phyloP scores from a whole-genome alignment of 2,797 vertebrate species.

The Acropternis orthonyx region DNA sequence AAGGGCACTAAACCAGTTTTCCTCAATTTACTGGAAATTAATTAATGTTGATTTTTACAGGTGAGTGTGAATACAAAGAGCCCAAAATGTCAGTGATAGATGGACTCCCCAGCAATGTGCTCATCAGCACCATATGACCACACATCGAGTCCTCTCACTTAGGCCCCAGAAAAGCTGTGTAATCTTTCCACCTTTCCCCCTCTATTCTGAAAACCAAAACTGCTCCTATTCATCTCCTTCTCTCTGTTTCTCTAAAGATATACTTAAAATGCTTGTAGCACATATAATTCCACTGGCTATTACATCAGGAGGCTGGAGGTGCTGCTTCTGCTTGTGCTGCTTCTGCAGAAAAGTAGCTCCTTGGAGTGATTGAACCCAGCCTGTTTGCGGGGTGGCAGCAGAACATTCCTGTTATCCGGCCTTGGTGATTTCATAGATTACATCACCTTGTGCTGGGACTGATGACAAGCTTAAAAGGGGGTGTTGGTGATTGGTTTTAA shows the following conservation, averaged over 20 bases:
- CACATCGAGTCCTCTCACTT: background rate
- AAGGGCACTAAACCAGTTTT: background rate
- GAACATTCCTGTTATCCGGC: conserved; percentile 78
- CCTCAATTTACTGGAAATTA: background rate
- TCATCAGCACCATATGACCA: background rate
- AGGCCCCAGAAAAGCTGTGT: background rate
- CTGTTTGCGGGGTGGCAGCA: conserved; percentile 73
- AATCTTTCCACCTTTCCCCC: background rate
- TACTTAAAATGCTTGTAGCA: background rate
- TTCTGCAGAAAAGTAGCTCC: conserved; percentile 25
- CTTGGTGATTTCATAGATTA: conserved; percentile 74
- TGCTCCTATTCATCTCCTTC: background rate
- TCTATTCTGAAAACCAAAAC: background rate
- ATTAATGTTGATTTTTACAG: background rate
- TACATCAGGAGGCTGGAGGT: background rate
- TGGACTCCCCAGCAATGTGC: background rate
- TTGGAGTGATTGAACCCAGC: conserved; percentile 70
- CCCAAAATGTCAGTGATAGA: background rate
- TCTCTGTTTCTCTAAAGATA: background rate
- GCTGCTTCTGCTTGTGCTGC: conserved; percentile 25
- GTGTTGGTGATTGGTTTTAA: background rate
- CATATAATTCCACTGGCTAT: conserved; percentile 18
- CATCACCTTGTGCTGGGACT: conserved; percentile 63
- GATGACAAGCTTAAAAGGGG: background rate
- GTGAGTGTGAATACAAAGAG: background rate